Evolutionary conservation across 2,113 vertebrate species (phyloP).

Genomic region (Pterocles gutturalis): DNA sequence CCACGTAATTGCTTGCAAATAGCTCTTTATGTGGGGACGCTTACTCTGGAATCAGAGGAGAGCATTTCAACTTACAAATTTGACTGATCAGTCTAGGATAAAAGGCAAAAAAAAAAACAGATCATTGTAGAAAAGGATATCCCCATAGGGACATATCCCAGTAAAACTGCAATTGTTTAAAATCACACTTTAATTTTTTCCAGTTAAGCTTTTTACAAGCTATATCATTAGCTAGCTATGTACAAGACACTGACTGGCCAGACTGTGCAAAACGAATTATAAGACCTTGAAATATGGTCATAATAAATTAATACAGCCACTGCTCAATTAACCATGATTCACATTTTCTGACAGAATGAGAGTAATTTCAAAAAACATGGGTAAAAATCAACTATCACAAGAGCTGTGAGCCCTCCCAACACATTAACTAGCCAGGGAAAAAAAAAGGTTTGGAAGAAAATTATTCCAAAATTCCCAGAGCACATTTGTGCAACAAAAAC

Average conservation of each 20-base stretch:
- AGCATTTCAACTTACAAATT: slow-evolving; percentile 22
- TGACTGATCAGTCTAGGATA: neutral
- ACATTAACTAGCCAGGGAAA: neutral
- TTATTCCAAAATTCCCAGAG: neutral
- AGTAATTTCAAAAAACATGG: neutral
- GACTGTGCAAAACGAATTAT: neutral
- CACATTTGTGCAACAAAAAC: neutral
- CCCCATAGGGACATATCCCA: neutral
- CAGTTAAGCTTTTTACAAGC: neutral
- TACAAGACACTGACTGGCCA: neutral
- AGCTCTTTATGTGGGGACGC: neutral
- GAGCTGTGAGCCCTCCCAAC: neutral
- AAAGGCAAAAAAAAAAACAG: neutral
- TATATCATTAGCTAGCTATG: neutral
- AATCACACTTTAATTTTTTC: neutral
- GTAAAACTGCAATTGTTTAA: slow-evolving; percentile 15
- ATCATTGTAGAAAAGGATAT: neutral
- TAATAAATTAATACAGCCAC: neutral
- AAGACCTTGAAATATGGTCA: neutral
- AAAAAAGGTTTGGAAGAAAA: neutral
- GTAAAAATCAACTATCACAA: neutral
- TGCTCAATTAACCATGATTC: neutral
- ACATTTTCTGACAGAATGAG: neutral
- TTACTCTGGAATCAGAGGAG: neutral
- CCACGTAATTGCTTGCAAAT: neutral